phyloP scores from a whole-genome alignment of 2,113 vertebrate species.

The Dunckerocampus dactyliophorus region DNA sequence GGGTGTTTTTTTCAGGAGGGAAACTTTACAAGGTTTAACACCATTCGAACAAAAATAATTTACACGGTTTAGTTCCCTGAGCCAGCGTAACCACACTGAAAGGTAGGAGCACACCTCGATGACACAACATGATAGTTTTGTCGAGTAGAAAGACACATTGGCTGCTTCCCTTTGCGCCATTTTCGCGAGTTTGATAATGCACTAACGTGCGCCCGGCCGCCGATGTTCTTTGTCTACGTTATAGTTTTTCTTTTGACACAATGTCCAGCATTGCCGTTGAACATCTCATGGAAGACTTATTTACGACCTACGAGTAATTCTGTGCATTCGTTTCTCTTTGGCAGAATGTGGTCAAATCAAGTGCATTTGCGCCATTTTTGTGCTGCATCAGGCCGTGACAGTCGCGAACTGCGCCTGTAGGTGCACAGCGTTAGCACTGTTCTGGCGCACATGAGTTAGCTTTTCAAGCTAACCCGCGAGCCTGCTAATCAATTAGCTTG shows the following conservation, averaged over 20 bases:
- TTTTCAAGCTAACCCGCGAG: slow-evolving; percentile 48
- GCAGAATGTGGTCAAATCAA: slow-evolving; percentile 45
- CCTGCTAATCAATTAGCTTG: slow-evolving; percentile 4
- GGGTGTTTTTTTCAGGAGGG: slow-evolving; percentile 77
- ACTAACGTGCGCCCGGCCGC: slow-evolving; percentile 6
- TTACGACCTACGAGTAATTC: neutral
- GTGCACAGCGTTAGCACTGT: slow-evolving; percentile 21
- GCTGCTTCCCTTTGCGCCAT: slow-evolving; percentile 65
- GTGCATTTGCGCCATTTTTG: slow-evolving; percentile 64
- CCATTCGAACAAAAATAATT: slow-evolving; percentile 66
- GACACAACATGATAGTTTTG: slow-evolving; percentile 1
- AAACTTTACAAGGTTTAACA: slow-evolving; percentile 77
- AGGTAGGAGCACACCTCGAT: slow-evolving; percentile 53
- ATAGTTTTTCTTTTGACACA: neutral
- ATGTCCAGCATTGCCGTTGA: neutral
- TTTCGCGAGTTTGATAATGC: slow-evolving; percentile 40
- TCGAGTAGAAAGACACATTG: slow-evolving; percentile 41
- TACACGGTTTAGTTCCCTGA: slow-evolving; percentile 52
- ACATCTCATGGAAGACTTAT: neutral
- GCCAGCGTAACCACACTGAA: slow-evolving; percentile 57
- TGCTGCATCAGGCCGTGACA: slow-evolving; percentile 67
- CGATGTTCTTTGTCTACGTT: slow-evolving; percentile 71
- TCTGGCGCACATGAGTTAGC: slow-evolving; percentile 71
- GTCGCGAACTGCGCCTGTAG: slow-evolving; percentile 62
- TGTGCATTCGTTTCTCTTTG: neutral